Evolutionary conservation across 2,113 vertebrate genomes (phyloP).

Genomic region (Hypomesus transpacificus): DNA sequence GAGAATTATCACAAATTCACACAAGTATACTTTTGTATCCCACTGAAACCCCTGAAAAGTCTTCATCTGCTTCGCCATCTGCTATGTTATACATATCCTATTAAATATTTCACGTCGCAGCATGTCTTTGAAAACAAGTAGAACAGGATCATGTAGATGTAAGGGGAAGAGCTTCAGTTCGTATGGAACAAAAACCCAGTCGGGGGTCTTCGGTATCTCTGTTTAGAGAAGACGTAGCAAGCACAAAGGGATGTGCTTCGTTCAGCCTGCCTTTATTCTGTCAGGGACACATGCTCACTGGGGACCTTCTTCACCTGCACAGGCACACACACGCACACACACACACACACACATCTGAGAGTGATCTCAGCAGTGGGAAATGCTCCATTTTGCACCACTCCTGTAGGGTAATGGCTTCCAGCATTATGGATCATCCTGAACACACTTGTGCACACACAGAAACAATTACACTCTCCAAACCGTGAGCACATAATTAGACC

Average conservation of each 20-base stretch:
- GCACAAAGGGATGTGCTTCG: constrained; percentile 19
- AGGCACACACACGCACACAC: background rate
- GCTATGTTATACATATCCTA: background rate
- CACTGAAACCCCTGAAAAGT: background rate
- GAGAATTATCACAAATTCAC: background rate
- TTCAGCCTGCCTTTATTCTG: background rate
- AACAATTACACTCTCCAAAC: constrained; percentile 67
- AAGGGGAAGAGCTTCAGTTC: constrained; percentile 21
- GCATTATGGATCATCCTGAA: constrained; percentile 55
- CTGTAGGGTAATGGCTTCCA: constrained; percentile 73
- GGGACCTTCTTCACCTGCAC: constrained; percentile 31
- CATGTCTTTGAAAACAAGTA: constrained; percentile 1
- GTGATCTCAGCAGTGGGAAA: constrained; percentile 62
- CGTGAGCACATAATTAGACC: constrained; percentile 68
- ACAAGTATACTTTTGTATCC: background rate
- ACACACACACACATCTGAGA: constrained; percentile 68
- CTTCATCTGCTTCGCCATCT: background rate
- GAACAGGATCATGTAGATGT: constrained; percentile 9
- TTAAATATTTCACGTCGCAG: constrained; percentile 2
- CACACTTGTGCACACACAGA: constrained; percentile 61
- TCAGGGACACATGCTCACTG: constrained; percentile 14
- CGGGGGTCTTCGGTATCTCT: constrained; percentile 32
- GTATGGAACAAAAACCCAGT: constrained; percentile 43
- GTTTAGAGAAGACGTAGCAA: background rate
- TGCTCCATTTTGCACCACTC: constrained; percentile 68